Conservation (phyloP, 35 echinoderm and acorn worm genomes). For the Stichopus chloronotus region DNA sequence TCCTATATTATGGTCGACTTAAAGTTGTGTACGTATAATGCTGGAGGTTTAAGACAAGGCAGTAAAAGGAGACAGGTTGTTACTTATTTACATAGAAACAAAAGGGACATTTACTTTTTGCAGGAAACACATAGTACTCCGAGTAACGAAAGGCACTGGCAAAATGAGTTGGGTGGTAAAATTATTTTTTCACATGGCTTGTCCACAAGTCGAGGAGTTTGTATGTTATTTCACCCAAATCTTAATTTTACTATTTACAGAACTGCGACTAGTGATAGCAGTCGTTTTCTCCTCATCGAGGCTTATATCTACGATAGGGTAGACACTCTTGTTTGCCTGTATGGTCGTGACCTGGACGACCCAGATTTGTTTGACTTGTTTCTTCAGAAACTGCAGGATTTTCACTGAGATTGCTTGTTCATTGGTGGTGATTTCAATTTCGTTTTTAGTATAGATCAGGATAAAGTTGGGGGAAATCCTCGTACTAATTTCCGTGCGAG, state of each 20-base stretch:
- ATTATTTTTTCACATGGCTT: background rate
- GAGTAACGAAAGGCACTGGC: background rate
- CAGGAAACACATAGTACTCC: background rate
- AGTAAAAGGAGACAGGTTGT: slow-evolving; percentile 11
- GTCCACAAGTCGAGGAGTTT: background rate
- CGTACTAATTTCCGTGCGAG: background rate
- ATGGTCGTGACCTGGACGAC: background rate
- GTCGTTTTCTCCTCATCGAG: background rate
- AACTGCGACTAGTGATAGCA: background rate
- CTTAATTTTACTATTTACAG: background rate
- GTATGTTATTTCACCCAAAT: background rate
- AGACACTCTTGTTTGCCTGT: background rate
- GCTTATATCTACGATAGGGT: background rate
- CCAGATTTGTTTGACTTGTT: background rate
- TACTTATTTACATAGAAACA: slow-evolving; percentile 1
- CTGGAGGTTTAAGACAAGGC: slow-evolving; percentile 10
- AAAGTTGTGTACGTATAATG: slow-evolving; percentile 17
- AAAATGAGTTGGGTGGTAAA: background rate
- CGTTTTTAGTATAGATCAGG: too few relatives aligned
- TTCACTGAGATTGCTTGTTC: background rate
- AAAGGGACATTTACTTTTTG: background rate
- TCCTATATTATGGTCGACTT: background rate
- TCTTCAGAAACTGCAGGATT: background rate
- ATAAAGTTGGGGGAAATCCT: slow-evolving; percentile 14
- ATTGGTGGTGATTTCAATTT: too few relatives aligned